Evolutionary conservation across 2,113 vertebrate genomes (phyloP).

Genomic region (Pseudorasbora parva): DNA sequence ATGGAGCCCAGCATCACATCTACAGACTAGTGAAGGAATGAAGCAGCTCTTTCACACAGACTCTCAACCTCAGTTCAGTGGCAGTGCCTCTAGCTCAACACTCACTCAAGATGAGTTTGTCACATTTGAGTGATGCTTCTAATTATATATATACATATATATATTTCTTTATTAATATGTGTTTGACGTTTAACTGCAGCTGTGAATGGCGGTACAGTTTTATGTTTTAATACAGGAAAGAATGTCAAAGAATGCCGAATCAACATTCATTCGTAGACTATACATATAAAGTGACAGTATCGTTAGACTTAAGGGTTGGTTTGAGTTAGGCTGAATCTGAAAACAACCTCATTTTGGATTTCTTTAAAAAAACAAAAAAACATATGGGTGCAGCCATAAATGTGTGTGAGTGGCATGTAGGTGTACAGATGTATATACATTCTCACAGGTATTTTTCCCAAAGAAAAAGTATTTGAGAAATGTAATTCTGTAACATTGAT

Average conservation of each 20-base stretch:
- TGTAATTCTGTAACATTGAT: slow-evolving; percentile 8
- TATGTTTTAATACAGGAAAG: slow-evolving; percentile 81
- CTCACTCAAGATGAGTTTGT: slow-evolving; percentile 82
- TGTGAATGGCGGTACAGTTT: slow-evolving; percentile 97
- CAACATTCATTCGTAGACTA: slow-evolving; percentile 63
- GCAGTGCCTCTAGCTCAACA: slow-evolving; percentile 90
- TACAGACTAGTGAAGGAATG: slow-evolving; percentile 99
- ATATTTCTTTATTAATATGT: slow-evolving; percentile 81
- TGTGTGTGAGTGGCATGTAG: slow-evolving; percentile 37
- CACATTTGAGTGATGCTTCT: slow-evolving; percentile 85
- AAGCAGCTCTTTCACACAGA: slow-evolving; percentile 77
- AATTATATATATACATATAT: slow-evolving; percentile 55
- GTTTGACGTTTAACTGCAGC: slow-evolving; percentile 91
- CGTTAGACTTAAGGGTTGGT: slow-evolving; percentile 54
- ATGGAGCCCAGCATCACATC: slow-evolving; percentile 98
- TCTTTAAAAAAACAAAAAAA: too few relatives aligned
- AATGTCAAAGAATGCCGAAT: slow-evolving; percentile 71
- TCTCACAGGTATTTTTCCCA: slow-evolving; percentile 41
- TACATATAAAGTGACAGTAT: slow-evolving; percentile 65
- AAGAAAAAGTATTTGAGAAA: slow-evolving; percentile 31
- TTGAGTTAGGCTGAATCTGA: slow-evolving; percentile 62
- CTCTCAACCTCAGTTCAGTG: slow-evolving; percentile 92
- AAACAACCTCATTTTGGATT: slow-evolving; percentile 60
- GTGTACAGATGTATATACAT: slow-evolving; percentile 61
- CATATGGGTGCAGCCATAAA: slow-evolving; percentile 57